phyloP scores from a whole-genome alignment of 2,113 vertebrate species.

The Leuciscus idus region DNA sequence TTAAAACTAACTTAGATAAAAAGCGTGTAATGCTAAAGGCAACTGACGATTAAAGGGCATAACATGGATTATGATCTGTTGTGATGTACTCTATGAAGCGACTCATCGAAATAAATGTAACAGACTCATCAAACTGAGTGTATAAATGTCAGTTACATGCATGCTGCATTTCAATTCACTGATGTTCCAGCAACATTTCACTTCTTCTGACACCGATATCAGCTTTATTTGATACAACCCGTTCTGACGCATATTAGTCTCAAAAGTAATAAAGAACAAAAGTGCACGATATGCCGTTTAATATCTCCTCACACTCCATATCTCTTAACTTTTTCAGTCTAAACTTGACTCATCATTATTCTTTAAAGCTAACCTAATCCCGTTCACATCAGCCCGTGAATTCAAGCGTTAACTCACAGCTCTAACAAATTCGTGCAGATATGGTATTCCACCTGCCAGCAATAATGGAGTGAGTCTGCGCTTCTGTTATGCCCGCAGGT shows the following conservation, averaged over 20 bases:
- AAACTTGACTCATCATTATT: constrained; percentile 37
- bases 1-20: too few relatives aligned
- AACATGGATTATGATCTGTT: background rate
- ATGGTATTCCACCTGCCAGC: constrained; percentile 25
- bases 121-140: background rate
- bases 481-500: constrained; percentile 51
- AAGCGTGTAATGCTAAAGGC: background rate
- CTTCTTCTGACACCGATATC: background rate
- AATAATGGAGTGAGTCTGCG: constrained; percentile 8
- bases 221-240: background rate
- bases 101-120: background rate
- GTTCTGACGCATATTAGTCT: background rate
- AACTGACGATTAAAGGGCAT: background rate
- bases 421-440: constrained; percentile 37
- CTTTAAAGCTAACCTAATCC: constrained; percentile 31
- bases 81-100: background rate
- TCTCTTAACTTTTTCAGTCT: constrained; percentile 23
- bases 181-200: background rate
- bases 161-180: background rate
- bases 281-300: background rate
- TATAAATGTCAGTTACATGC: constrained; percentile 7
- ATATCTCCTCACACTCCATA: background rate
- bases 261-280: constrained; percentile 9
- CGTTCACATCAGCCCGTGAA: constrained; percentile 18
- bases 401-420: background rate